phyloP scores from a whole-genome alignment of 2,797 vertebrate genomes.

The Scyliorhinus canicula region DNA sequence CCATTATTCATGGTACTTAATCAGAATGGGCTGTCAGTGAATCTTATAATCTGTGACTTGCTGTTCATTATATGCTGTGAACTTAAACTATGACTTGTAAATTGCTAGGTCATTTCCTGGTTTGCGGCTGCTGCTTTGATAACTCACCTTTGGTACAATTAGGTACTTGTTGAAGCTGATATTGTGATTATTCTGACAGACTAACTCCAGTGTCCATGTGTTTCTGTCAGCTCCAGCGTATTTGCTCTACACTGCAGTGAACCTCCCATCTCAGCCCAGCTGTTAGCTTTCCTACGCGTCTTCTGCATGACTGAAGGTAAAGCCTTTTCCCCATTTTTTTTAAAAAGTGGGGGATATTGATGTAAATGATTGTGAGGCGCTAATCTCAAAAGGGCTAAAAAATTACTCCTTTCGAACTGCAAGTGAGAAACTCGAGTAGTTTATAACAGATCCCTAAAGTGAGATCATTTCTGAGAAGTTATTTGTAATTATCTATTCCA shows the following conservation, averaged over 20 bases:
- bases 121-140: background rate
- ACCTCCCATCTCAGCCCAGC: slow-evolving; percentile 87
- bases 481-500: background rate
- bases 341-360: background rate
- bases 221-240: slow-evolving; percentile 75
- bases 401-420: background rate
- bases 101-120: background rate
- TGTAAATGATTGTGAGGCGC: background rate
- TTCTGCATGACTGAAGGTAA: slow-evolving; percentile 98
- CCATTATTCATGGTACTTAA: background rate
- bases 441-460: background rate
- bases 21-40: background rate
- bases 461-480: background rate
- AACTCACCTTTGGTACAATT: background rate
- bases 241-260: slow-evolving; percentile 87
- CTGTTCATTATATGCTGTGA: background rate
- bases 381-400: background rate
- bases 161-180: slow-evolving; percentile 11
- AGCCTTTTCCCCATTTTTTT: slow-evolving; percentile 35
- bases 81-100: background rate
- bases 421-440: background rate
- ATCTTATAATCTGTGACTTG: background rate
- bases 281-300: slow-evolving; percentile 89
- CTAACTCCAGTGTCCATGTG: slow-evolving; percentile 19
- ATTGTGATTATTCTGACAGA: background rate